Evolutionary conservation across 2,113 vertebrate species (phyloP).

Genomic region (Typhlomys cinereus): DNA sequence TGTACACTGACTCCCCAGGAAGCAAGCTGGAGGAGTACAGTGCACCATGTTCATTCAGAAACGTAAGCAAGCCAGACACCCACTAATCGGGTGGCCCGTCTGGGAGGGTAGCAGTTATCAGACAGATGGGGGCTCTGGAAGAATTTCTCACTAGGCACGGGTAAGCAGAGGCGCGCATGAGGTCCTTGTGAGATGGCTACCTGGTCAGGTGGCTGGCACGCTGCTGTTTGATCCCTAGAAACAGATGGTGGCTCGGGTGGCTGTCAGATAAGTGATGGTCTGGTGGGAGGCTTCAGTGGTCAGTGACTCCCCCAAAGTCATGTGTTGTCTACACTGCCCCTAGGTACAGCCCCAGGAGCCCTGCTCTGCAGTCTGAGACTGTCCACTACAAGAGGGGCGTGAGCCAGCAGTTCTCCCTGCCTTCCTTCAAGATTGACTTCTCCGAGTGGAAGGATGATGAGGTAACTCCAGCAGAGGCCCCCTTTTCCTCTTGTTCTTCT

Average conservation of each 20-base stretch:
- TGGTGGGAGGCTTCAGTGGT: too few relatives aligned
- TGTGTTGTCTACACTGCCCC: background rate
- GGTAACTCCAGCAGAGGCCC: conserved; percentile 81
- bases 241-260: conserved; percentile 23
- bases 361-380: conserved; percentile 93
- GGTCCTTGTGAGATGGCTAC: too few relatives aligned
- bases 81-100: background rate
- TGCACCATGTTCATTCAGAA: background rate
- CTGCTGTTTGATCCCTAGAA: background rate
- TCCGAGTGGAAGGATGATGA: conserved; percentile 98
- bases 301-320: background rate
- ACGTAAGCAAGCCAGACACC: background rate
- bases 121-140: background rate
- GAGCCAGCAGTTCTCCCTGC: conserved; percentile 97
- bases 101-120: background rate
- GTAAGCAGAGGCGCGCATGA: background rate
- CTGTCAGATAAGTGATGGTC: background rate
- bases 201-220: background rate
- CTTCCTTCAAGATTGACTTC: conserved; percentile 98
- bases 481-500: background rate
- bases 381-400: conserved; percentile 97
- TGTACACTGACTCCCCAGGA: background rate
- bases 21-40: background rate
- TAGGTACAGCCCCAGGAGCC: conserved; percentile 95
- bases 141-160: background rate